Conservation (phyloP, 2,113 vertebrate species). For the Deroptyus accipitrinus region DNA sequence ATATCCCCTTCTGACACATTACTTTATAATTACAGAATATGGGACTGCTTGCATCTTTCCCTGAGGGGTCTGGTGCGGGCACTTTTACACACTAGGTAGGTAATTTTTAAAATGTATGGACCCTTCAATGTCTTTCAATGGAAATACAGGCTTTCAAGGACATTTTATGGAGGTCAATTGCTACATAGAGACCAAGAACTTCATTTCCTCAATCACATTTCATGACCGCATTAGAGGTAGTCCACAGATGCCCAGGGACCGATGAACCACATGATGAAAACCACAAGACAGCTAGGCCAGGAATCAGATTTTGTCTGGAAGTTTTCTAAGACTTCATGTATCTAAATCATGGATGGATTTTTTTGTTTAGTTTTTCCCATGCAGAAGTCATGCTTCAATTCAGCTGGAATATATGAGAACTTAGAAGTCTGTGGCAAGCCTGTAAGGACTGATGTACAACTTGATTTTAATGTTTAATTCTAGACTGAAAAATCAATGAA, state of each 20-base stretch:
- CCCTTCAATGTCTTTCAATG: neutral
- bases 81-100: neutral
- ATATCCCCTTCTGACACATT: neutral
- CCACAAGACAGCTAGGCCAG: neutral
- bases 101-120: slow-evolving; percentile 19
- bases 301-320: neutral
- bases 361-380: neutral
- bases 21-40: neutral
- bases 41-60: neutral
- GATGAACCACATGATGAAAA: neutral
- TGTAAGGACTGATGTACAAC: neutral
- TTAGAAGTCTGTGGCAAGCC: neutral
- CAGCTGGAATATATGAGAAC: neutral
- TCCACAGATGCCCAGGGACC: neutral
- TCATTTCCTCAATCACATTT: slow-evolving; percentile 22
- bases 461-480: neutral
- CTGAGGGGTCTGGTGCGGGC: neutral
- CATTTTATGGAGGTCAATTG: slow-evolving; percentile 10
- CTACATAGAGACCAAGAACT: slow-evolving; percentile 3
- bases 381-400: neutral
- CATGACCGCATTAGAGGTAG: neutral
- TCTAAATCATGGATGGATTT: neutral
- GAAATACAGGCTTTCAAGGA: neutral
- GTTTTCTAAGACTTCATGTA: neutral
- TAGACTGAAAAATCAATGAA: neutral